Evolutionary conservation across 2,888 invertebrate genomes (phyloP), one percentile per base, ranked within the genome.

Genomic region (Eupithecia exiguata): DNA sequence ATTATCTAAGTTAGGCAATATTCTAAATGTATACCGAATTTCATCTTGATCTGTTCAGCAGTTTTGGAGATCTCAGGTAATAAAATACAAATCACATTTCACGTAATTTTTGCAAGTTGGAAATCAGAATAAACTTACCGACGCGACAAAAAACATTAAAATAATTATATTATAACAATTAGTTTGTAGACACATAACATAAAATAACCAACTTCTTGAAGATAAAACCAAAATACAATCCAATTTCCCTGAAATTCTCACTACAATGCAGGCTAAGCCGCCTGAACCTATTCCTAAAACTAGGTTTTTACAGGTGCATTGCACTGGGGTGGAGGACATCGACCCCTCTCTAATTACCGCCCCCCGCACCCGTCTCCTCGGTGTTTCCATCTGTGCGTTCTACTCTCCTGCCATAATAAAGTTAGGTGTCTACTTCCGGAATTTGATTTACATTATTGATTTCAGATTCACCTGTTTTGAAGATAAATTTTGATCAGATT

Each of bases 301-400:
- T 76, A 76, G 76, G 73, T 71, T 76, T 73, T 68, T 58, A 38
- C 69, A 73, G 74, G 76, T 70, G 72, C 74, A 62, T 72, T 78
- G 77, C 78, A 78, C 71, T 74, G 68, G 78, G 79, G 77, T 71
- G 77, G 72, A 75, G 81, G 74, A 63, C 78, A 74, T 75, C 76
- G 79, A 81, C 69, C 79, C 75, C 80, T 77, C 77, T 79, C 67
- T 78, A 80, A 80, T 80, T 81, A 78, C 79, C 77, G 71, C 79
- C 75, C 71, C 74, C 63, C 74, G 16, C 69, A 16, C 53, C 74
- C 70, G 68, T 53, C 16, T 30, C 63, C 49, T 53, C 67, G 40
- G 40, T 40, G 66, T 66, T 65, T 30, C 72, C 71, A 65, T 16
- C 40, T n/a, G 38, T n/a, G 70, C 35, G 70, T 72, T 73, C 70